A percentile compares a stretch with the other conserved stretches of the same genome.
phyloP scores from a whole-genome alignment of 2,797 vertebrate species.

The Epinephelus awoara region DNA sequence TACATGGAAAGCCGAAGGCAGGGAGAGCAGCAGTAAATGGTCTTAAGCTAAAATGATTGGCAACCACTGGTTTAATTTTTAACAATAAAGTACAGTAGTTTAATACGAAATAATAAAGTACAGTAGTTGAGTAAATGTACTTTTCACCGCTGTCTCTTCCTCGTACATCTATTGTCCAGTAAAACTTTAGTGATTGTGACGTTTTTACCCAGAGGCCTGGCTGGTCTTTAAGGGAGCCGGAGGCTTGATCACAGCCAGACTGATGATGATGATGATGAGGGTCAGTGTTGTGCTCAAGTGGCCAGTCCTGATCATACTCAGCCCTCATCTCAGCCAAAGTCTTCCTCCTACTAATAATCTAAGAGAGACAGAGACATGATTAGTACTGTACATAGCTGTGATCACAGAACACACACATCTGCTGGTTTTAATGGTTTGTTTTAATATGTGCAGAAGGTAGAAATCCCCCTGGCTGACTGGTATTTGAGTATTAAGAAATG shows the following conservation, averaged over 20 bases:
- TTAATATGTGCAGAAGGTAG: not conserved
- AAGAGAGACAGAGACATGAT: slow-evolving; percentile 27
- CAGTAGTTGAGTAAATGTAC: no score
- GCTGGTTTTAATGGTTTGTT: not conserved
- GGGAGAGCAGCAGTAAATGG: no score
- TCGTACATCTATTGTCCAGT: no score
- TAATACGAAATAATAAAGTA: no score
- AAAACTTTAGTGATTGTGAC: not conserved
- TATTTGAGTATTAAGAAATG: not conserved
- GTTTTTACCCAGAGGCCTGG: slow-evolving; percentile 88
- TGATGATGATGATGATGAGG: slow-evolving; percentile 52
- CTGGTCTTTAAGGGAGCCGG: slow-evolving; percentile 71
- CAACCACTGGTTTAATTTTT: no score
- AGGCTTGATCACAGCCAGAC: slow-evolving; percentile 54
- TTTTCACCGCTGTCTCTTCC: no score
- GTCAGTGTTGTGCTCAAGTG: slow-evolving; percentile 71
- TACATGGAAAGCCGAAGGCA: no score
- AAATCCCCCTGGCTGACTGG: not conserved
- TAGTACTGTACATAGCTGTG: not conserved
- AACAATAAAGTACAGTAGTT: no score
- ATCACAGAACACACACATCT: not conserved
- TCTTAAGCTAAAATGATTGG: no score
- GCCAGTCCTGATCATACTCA: slow-evolving; percentile 84
- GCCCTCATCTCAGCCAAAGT: slow-evolving; percentile 82
- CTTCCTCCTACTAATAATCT: slow-evolving; percentile 92